A percentile compares a stretch with the other conserved stretches of the same genome.
Conservation (phyloP, 2,888 invertebrate genomes). For the Colletes collaris region DNA sequence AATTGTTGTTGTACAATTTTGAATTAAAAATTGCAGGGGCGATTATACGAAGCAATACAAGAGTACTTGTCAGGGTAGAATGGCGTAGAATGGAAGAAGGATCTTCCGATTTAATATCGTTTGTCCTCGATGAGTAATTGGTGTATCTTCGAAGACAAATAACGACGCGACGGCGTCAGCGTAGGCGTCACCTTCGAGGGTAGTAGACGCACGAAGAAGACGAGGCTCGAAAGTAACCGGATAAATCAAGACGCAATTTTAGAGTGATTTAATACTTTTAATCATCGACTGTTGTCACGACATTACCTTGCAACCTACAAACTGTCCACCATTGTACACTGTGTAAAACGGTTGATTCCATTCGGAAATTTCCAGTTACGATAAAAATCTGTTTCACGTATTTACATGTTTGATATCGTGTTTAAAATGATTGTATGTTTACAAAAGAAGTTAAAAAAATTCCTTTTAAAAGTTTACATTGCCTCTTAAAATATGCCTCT, state of each 20-base stretch:
- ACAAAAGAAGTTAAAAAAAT: too few relatives aligned
- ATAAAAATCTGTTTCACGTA: too few relatives aligned
- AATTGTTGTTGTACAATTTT: too few relatives aligned
- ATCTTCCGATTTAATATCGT: conserved; percentile 39
- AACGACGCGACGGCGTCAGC: conserved; percentile 42
- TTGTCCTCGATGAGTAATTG: conserved; percentile 55
- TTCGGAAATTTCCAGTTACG: too few relatives aligned
- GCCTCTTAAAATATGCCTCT: too few relatives aligned
- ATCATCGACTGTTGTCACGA: conserved; percentile 41
- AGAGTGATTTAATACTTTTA: conserved; percentile 41
- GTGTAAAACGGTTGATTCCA: too few relatives aligned
- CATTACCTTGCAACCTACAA: conserved; percentile 12
- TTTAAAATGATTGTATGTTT: too few relatives aligned
- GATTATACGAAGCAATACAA: not conserved
- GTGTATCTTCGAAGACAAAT: conserved; percentile 50
- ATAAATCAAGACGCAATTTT: conserved; percentile 24
- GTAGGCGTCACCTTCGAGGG: conserved; percentile 45
- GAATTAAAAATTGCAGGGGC: too few relatives aligned
- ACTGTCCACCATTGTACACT: too few relatives aligned
- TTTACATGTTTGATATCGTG: too few relatives aligned
- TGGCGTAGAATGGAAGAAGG: conserved; percentile 26
- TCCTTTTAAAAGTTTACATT: too few relatives aligned
- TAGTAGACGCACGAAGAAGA: conserved; percentile 12
- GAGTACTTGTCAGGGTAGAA: not conserved
- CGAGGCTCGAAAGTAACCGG: conserved; percentile 29